Percentiles rank a stretch among this genome's conserved stretches.
phyloP scores from a whole-genome alignment of 2,888 invertebrate species.

The Eupithecia exiguata region DNA sequence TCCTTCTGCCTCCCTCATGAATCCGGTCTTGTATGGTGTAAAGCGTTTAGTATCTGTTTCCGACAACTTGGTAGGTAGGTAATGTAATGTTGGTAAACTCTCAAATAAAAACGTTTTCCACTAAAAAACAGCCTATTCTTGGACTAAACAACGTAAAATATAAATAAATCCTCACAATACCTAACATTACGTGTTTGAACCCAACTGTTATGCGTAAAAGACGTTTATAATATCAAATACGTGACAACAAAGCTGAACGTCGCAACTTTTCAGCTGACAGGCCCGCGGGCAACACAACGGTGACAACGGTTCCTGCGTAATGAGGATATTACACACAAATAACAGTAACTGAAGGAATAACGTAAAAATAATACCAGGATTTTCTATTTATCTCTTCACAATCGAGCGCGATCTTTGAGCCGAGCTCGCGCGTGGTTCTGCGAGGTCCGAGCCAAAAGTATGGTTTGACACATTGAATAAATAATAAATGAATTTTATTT shows the following conservation, averaged over 20 bases:
- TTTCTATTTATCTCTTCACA: background rate
- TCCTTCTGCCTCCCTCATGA: too few relatives aligned
- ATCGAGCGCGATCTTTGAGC: background rate
- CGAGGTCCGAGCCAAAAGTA: background rate
- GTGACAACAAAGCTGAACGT: constrained; percentile 58
- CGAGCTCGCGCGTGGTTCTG: background rate
- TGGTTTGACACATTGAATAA: too few relatives aligned
- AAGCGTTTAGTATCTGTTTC: background rate
- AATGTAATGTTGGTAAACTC: background rate
- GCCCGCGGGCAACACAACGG: constrained; percentile 49
- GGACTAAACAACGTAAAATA: background rate
- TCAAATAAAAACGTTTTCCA: background rate
- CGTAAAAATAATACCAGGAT: background rate
- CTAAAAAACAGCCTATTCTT: background rate
- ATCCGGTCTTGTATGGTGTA: too few relatives aligned
- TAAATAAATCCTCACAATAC: background rate
- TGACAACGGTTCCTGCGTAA: constrained; percentile 49
- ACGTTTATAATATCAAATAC: constrained; percentile 61
- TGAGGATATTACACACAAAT: constrained; percentile 41
- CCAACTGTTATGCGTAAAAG: constrained; percentile 38
- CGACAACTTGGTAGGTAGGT: background rate
- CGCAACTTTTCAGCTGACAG: constrained; percentile 49
- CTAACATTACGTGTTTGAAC: background rate
- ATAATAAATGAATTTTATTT: too few relatives aligned
- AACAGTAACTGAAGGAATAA: constrained; percentile 26